Base-by-base conservation (phyloP, 1,140 invertebrate genomes). In the Achroia grisella region DNA sequence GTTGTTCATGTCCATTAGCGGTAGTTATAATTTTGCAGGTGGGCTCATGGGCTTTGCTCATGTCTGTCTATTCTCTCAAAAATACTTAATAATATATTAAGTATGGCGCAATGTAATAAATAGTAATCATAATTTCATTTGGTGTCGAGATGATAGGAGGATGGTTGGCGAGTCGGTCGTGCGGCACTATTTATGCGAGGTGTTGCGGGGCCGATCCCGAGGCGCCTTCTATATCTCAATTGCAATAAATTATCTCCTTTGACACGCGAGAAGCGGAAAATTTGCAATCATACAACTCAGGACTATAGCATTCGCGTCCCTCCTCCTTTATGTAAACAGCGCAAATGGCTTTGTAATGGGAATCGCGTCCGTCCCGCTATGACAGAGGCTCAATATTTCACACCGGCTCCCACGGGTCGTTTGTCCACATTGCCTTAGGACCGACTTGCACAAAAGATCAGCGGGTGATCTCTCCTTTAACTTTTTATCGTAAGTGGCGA, bases 401-500 rank as follows among this genome's bases (percentile, higher is more conserved):
- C 65, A 52, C 48, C 55, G 45, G 64, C 52, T 73, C 67, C 70
- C 66, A 69, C 61, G 69, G 66, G 53, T 71, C 69, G 73, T 71
- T 78, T 69, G 72, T 80, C 66, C 75, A 69, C 57, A 62, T 68
- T 67, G 65, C 64, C 65, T 67, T 60, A 57, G 62, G 55, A 59
- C 61, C 54, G 44, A 42, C 48, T 39, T 54, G 47, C 15, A 81
- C 71, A 84, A 84, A 73, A 62, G 77, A 56, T 47, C 79, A 83
- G 79, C 76, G 72, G 75, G 80, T 62, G 68, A 80, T 76, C 72
- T 52, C 61, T 62, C 60, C 60, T 68, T 69, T 57, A 66, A 73
- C 77, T 84, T 80, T 81, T 81, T 84, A 72, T 77, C 57, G 63
- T 71, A 71, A 77, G 77, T 73, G 71, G 71, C 62, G 52, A 81